These are phyloP conservation scores for Ethmia dodecea DNA, from an alignment of 2,888 invertebrate species.

Conservation along the genomic window DNA sequence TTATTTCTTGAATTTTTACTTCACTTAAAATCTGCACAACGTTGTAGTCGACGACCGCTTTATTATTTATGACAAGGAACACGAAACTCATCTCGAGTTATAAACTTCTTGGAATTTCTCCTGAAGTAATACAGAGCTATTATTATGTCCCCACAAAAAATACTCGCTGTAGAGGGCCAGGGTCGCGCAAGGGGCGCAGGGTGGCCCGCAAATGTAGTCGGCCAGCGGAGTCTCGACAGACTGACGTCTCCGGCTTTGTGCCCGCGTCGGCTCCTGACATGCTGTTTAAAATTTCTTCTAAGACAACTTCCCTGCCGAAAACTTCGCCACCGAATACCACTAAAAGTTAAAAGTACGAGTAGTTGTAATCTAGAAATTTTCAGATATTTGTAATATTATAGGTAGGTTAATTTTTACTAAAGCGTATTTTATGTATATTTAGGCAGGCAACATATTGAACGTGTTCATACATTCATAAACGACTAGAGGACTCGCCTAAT, in stretches of 20 bases:
- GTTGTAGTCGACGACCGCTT: conserved; percentile 76
- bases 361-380: no score
- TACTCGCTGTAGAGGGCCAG: conserved; percentile 54
- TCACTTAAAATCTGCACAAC: conserved; percentile 73
- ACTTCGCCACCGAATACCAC: conserved; percentile 9
- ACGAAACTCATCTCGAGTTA: conserved; percentile 78
- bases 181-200: conserved; percentile 37
- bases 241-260: conserved; percentile 30
- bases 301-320: conserved; percentile 10
- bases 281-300: conserved; percentile 19
- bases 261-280: conserved; percentile 20
- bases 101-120: conserved; percentile 78
- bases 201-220: conserved; percentile 31
- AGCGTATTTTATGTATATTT: no score
- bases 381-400: no score
- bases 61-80: conserved; percentile 78
- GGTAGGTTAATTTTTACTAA: no score
- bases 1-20: conserved; percentile 68
- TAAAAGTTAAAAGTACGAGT: no score
- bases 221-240: conserved; percentile 31
- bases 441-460: no score
- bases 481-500: no score
- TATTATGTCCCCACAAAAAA: conserved; percentile 78
- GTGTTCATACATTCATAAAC: no score
- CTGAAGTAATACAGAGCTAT: conserved; percentile 78